Percentiles rank a stretch among this genome's conserved stretches.
Conservation (phyloP, 2,888 invertebrate genomes). For the Acanthococcus lagerstroemiae region DNA sequence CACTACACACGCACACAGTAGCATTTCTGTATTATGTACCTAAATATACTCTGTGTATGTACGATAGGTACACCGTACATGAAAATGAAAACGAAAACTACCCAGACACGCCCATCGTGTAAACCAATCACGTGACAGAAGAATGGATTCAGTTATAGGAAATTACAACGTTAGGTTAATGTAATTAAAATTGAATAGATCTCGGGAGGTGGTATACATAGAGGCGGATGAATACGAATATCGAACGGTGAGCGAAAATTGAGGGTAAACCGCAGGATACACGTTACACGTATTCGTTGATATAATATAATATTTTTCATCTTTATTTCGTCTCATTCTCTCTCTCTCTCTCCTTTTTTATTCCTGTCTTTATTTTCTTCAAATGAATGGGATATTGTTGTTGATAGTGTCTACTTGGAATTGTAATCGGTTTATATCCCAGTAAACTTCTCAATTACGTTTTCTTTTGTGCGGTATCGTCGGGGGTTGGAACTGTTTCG, state of each 20-base stretch:
- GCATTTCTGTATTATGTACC: too few species aligned
- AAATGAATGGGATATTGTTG: conserved; percentile 26
- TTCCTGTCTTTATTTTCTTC: not conserved
- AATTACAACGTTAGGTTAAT: conserved; percentile 28
- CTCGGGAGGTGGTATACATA: conserved; percentile 24
- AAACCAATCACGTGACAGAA: too few species aligned
- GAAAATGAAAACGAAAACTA: too few species aligned
- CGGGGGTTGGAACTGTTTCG: conserved; percentile 26
- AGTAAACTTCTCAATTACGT: conserved; percentile 29
- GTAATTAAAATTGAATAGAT: conserved; percentile 27
- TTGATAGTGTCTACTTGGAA: conserved; percentile 27
- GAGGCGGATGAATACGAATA: conserved; percentile 7
- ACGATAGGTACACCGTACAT: too few species aligned
- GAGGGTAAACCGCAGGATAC: conserved; percentile 25
- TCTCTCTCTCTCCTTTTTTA: not conserved
- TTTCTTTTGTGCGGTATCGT: conserved; percentile 21
- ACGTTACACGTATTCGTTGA: conserved; percentile 22
- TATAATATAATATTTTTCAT: too few species aligned
- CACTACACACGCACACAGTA: too few species aligned
- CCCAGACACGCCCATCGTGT: too few species aligned
- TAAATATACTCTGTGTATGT: too few species aligned
- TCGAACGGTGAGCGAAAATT: conserved; percentile 2
- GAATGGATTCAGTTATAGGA: conserved; percentile 26
- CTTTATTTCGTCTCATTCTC: not conserved
- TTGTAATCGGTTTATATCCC: conserved; percentile 28